Evolutionary conservation across 1,140 invertebrate genomes (phyloP).

Genomic region (Acromyrmex echinatior): DNA sequence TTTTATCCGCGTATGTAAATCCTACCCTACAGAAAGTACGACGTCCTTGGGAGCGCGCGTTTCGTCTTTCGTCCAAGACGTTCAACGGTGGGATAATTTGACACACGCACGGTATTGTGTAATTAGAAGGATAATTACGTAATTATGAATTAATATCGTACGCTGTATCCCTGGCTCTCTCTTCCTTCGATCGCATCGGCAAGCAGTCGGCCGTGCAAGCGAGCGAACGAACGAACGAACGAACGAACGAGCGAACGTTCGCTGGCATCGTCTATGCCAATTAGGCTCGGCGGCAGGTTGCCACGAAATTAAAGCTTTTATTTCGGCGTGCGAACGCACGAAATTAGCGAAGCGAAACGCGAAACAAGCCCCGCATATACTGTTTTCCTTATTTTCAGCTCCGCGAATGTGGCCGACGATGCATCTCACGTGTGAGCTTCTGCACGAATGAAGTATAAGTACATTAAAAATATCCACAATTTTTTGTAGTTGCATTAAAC

Average conservation of each 20-base stretch:
- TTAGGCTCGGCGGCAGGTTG: conserved; percentile 52
- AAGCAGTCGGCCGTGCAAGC: conserved; percentile 51
- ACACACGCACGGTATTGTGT: conserved; percentile 37
- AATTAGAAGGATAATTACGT: conserved; percentile 69
- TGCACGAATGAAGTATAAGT: too few species aligned
- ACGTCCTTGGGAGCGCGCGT: conserved; percentile 17
- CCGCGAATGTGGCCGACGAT: conserved; percentile 25
- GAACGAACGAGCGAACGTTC: conserved; percentile 16
- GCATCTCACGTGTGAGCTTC: not conserved
- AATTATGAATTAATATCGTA: conserved; percentile 74
- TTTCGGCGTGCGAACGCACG: conserved; percentile 68
- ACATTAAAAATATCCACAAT: not conserved
- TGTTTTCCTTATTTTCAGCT: conserved; percentile 22
- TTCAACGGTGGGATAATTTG: conserved; percentile 49
- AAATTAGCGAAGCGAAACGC: conserved; percentile 71
- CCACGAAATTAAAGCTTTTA: conserved; percentile 66
- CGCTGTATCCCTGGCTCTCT: conserved; percentile 57
- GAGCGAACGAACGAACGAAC: conserved; percentile 13
- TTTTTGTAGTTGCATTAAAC: not conserved
- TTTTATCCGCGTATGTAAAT: conserved; percentile 16
- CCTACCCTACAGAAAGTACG: conserved; percentile 10
- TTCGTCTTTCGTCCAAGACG: conserved; percentile 17
- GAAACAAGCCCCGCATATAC: conserved; percentile 22
- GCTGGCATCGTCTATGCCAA: conserved; percentile 43
- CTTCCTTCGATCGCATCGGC: conserved; percentile 62